Base-by-base conservation (phyloP, 2,113 vertebrate genomes). In the Melanocharis versteri region DNA sequence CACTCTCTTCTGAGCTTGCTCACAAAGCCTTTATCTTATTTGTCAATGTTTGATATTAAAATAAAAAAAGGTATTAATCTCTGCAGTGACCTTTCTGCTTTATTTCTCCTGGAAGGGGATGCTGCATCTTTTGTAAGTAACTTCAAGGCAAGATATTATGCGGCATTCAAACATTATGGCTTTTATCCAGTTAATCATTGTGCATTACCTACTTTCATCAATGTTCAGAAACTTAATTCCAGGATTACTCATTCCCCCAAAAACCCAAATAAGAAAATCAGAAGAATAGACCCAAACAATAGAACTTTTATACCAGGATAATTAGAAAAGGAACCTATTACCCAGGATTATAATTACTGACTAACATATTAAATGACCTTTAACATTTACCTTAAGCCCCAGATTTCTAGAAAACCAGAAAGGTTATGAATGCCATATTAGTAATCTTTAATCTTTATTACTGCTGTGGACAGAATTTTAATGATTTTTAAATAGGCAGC, bases 321-420 rank as follows among this genome's bases (percentile, higher is more conserved):
- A 99, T 99, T 99, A 99, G 98, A 98, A 98, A 94, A 97, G 97
- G 97, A 98, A 98, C 98, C 98, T 98, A 98, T 98, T 98, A 98
- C 94, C 97, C 93, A 97, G 97, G 98, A 98, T 99, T 98, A 98
- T 98, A 98, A 99, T 99, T 97, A 98, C 98, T 97, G 98, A 98
- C 97, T 97, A 97, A 98, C 97, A 98, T 98, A 98, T 99, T 98
- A 99, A 99, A 98, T 98, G 98, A 98, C 98, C 98, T 98, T 98
- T 99, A 98, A 97, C 98, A 98, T 99, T 99, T 98, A 98, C 98
- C 98, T 98, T 98, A 97, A 97, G 95, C 98, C 97, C 97, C 77
- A 83, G 97, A 98, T 98, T 98, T 97, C 96, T 95, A 96, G 97
- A 98, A 98, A 98, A 98, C 93, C 95, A 97, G 97, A 92, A 97